These are phyloP conservation scores for Clavelina lepadiformis DNA, from an alignment of 23 tunicate species.

Conservation along the genomic window DNA sequence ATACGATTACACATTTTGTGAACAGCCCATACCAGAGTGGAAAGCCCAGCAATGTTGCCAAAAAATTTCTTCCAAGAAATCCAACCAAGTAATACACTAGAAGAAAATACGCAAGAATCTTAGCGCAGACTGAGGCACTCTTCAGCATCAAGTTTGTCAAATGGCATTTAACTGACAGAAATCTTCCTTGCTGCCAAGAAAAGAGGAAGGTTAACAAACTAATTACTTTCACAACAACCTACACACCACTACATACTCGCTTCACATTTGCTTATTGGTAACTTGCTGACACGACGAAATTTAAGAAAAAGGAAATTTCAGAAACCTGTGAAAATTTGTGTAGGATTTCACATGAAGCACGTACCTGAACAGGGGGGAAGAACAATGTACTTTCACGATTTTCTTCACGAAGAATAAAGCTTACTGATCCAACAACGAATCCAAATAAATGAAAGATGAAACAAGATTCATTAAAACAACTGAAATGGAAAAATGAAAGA, in stretches of 20 bases:
- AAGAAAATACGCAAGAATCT: slow-evolving; percentile 22
- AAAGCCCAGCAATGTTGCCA: slow-evolving; percentile 20
- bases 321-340: too few species aligned
- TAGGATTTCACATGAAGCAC: too few species aligned
- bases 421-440: slow-evolving; percentile 21
- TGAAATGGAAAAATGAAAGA: slow-evolving; percentile 3
- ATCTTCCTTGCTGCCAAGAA: slow-evolving; percentile 36
- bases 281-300: too few species aligned
- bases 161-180: slow-evolving; percentile 54
- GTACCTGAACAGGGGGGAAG: slow-evolving; percentile 47
- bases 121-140: not conserved
- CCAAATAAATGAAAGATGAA: slow-evolving; percentile 43
- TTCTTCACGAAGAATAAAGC: slow-evolving; percentile 4
- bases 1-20: not conserved
- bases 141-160: slow-evolving; percentile 2
- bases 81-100: slow-evolving; percentile 53
- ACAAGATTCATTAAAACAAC: slow-evolving; percentile 67
- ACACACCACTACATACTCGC: too few species aligned
- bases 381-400: slow-evolving; percentile 10
- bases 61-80: slow-evolving; percentile 35
- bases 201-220: too few species aligned
- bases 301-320: too few species aligned
- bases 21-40: slow-evolving; percentile 15
- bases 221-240: too few species aligned
- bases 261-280: too few species aligned